Conservation (phyloP, 1,140 invertebrate species). For the Achatina immaculata region DNA sequence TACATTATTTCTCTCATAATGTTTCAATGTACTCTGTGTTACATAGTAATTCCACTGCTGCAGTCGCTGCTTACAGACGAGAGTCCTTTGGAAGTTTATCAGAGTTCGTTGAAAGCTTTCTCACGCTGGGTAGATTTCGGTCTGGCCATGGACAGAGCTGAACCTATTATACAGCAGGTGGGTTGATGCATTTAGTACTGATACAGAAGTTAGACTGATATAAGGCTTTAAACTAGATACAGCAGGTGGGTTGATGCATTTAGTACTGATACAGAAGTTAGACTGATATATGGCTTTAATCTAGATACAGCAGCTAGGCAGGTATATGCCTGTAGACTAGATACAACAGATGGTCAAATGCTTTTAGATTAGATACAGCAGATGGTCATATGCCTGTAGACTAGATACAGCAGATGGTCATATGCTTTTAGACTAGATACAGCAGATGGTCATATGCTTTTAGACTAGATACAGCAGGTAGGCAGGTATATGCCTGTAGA, state of each 20-base stretch:
- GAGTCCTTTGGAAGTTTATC: slow-evolving; percentile 52
- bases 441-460: slow-evolving; percentile 9
- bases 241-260: slow-evolving; percentile 15
- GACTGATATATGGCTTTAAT: too few relatives aligned
- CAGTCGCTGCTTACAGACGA: slow-evolving; percentile 37
- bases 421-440: too few relatives aligned
- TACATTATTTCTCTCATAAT: too few relatives aligned
- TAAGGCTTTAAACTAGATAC: too few relatives aligned
- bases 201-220: too few relatives aligned
- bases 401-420: slow-evolving; percentile 17
- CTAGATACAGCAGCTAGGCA: slow-evolving; percentile 49
- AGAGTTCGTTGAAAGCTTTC: slow-evolving; percentile 76
- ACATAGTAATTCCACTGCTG: slow-evolving; percentile 41
- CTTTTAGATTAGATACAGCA: neutral
- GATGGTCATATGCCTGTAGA: too few relatives aligned
- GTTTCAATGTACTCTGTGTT: too few relatives aligned
- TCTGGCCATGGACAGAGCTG: slow-evolving; percentile 62
- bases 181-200: neutral
- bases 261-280: too few relatives aligned
- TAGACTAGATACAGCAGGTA: too few relatives aligned
- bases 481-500: too few relatives aligned
- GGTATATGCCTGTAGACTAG: neutral
- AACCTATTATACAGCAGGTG: slow-evolving; percentile 56
- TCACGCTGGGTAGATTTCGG: slow-evolving; percentile 78
- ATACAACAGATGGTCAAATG: too few relatives aligned